phyloP scores from a whole-genome alignment of 2,797 vertebrate genomes.

The Spondyliosoma cantharus region DNA sequence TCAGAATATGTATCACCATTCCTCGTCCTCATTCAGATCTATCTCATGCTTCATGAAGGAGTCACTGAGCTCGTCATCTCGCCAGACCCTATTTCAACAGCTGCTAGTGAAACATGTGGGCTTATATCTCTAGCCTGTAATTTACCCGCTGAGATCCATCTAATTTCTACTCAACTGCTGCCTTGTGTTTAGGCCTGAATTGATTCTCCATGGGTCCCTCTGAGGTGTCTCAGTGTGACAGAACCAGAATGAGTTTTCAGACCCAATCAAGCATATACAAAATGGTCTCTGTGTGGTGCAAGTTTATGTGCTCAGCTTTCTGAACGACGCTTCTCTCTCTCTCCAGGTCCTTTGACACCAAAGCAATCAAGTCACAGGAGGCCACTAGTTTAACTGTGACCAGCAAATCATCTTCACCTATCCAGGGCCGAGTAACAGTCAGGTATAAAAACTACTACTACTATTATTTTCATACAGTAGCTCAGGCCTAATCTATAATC shows the following conservation, averaged over 20 bases:
- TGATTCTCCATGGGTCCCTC: slow-evolving; percentile 38
- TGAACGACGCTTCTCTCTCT: slow-evolving; percentile 31
- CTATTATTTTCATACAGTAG: not conserved
- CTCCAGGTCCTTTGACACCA: slow-evolving; percentile 62
- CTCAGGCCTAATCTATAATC: not conserved
- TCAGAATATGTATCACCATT: slow-evolving; percentile 10
- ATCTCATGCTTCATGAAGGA: slow-evolving; percentile 2
- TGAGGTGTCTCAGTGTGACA: slow-evolving; percentile 50
- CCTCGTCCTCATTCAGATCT: slow-evolving; percentile 11
- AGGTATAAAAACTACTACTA: slow-evolving; percentile 63
- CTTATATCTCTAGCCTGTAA: slow-evolving; percentile 42
- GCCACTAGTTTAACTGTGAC: slow-evolving; percentile 59
- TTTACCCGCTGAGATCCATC: slow-evolving; percentile 46
- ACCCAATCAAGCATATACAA: slow-evolving; percentile 35
- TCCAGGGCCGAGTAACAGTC: slow-evolving; percentile 73
- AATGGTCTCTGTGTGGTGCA: slow-evolving; percentile 23
- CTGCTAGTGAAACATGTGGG: not conserved
- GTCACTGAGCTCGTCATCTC: slow-evolving; percentile 15
- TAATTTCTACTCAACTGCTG: slow-evolving; percentile 53
- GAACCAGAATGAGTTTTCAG: slow-evolving; percentile 50
- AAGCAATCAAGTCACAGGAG: slow-evolving; percentile 13
- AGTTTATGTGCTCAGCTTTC: slow-evolving; percentile 14
- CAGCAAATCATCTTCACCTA: slow-evolving; percentile 4
- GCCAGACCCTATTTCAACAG: slow-evolving; percentile 28
- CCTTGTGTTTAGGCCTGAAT: slow-evolving; percentile 45